Evolutionary conservation across 2,888 invertebrate genomes (phyloP).

Genomic region (Amphipyra berbera): DNA sequence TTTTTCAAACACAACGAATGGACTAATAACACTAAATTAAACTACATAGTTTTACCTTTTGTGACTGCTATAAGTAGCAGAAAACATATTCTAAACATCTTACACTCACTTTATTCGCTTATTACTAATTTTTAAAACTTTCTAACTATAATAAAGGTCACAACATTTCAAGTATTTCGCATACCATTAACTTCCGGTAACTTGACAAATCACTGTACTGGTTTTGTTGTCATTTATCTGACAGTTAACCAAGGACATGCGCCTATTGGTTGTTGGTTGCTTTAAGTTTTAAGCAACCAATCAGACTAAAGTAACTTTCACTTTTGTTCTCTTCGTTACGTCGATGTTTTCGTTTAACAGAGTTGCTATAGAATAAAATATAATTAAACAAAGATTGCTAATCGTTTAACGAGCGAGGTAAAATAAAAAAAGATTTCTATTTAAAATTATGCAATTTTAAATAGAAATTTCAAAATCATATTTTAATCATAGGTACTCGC

Average conservation of each 20-base stretch:
- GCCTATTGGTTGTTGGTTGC: slow-evolving; percentile 24
- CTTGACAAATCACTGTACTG: slow-evolving; percentile 70
- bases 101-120: slow-evolving; percentile 54
- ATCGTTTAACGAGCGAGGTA: not conserved
- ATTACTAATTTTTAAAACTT: slow-evolving; percentile 60
- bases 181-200: slow-evolving; percentile 66
- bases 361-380: not conserved
- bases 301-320: slow-evolving; percentile 71
- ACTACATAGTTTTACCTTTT: slow-evolving; percentile 65
- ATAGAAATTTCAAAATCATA: too few relatives aligned
- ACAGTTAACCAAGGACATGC: slow-evolving; percentile 56
- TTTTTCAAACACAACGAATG: slow-evolving; percentile 23
- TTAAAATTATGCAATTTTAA: too few relatives aligned
- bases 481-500: too few relatives aligned
- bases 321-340: slow-evolving; percentile 59
- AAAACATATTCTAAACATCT: slow-evolving; percentile 74
- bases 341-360: slow-evolving; percentile 12
- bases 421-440: too few relatives aligned
- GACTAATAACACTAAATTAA: too few relatives aligned
- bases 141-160: slow-evolving; percentile 61
- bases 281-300: slow-evolving; percentile 60
- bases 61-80: slow-evolving; percentile 68
- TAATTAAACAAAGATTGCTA: not conserved
- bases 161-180: slow-evolving; percentile 69
- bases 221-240: slow-evolving; percentile 44